Base-by-base conservation (phyloP, 2,888 invertebrate species). In the Lycocerus yunnanus region DNA sequence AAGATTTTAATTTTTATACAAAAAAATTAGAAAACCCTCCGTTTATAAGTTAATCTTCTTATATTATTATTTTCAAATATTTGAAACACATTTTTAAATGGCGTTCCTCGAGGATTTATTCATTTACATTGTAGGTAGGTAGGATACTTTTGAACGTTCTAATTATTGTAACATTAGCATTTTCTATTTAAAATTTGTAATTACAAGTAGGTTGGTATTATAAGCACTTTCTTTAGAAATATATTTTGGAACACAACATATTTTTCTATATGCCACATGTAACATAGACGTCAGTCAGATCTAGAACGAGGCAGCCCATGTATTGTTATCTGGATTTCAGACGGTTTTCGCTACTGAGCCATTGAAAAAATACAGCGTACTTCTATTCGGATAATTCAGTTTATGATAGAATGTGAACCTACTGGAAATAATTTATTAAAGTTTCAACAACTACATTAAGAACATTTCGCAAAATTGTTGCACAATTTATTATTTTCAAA, bases 301-400 rank as follows among this genome's bases (percentile, higher is more conserved):
- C 78, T 79, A 76, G 73, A 77, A 72, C 73, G 72, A 74, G 77
- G 77, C 78, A 77, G 75, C 43, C 43, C 79, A 74, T 79, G 80
- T 77, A 82, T 82, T 81, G 82, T 82, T 81, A 81, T 82, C 80
- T 80, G 80, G 81, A 81, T 82, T 79, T 81, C 80, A 82, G 82
- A 78, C 80, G 79, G 78, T 81, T 78, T 81, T 81, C 79, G 79
- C 78, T 78, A 78, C 78, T 79, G 79, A 80, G 81, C 77, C 81
- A 81, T 81, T 81, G 81, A 82, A 82, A 81, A 82, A 82, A 79
- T 78, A 79, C 74, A 79, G 79, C 75, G 76, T 79, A 79, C 78
- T 80, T 81, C 80, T 81, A 79, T 79, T 79, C 79, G 80, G 80
- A 81, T 82, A 82, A 82, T 81, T 81, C 81, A 72, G 72, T 71